Conservation (phyloP, 1,140 invertebrate species). For the Pollicipes pollicipes region DNA sequence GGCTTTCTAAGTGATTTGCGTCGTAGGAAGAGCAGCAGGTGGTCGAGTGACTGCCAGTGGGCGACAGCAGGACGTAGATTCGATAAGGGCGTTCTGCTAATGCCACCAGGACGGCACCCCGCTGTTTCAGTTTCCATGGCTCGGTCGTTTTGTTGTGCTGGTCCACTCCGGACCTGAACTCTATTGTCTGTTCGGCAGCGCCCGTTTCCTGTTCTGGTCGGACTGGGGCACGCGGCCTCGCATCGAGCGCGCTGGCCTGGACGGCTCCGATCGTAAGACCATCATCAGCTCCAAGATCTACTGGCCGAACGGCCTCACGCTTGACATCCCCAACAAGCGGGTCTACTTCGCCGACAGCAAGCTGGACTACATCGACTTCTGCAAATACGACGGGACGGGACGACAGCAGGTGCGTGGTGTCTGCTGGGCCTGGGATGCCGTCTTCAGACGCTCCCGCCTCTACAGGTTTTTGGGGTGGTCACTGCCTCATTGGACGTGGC, state of each 20-base stretch:
- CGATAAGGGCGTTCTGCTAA: too few relatives aligned
- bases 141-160: too few relatives aligned
- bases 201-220: conserved; percentile 84
- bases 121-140: too few relatives aligned
- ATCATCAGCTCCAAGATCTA: conserved; percentile 94
- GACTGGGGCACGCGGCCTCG: conserved; percentile 96
- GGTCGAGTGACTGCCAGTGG: too few relatives aligned
- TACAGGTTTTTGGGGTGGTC: background rate
- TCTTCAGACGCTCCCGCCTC: too few relatives aligned
- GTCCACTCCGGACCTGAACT: too few relatives aligned
- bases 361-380: conserved; percentile 95
- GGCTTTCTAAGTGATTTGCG: too few relatives aligned
- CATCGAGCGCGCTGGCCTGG: conserved; percentile 89
- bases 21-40: too few relatives aligned
- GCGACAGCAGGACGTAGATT: too few relatives aligned
- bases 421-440: conserved; percentile 14
- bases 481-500: background rate
- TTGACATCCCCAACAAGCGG: conserved; percentile 81
- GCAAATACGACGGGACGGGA: conserved; percentile 84
- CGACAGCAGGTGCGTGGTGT: conserved; percentile 46
- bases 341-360: conserved; percentile 97
- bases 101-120: too few relatives aligned
- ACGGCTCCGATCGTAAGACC: conserved; percentile 62
- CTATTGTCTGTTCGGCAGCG: too few relatives aligned
- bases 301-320: conserved; percentile 90